Conservation (phyloP, 92 coral and sea anemone genomes). For the Siderastrea radians region DNA sequence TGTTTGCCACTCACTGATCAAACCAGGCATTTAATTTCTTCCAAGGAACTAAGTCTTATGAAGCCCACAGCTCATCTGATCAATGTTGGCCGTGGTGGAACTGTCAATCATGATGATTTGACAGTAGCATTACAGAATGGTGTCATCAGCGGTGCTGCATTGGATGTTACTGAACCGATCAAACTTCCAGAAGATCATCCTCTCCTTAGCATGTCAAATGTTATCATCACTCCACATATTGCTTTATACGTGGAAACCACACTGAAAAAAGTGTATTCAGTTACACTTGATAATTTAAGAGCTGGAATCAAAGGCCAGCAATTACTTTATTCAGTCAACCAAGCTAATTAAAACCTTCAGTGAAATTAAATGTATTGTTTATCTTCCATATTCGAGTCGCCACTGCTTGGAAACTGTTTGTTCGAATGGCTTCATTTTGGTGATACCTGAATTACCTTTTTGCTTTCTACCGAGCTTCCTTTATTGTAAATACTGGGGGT, state of each 20-base stretch:
- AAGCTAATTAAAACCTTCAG: background rate
- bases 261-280: constrained; percentile 14
- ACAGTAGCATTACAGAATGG: constrained; percentile 73
- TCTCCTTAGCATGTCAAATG: constrained; percentile 67
- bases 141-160: constrained; percentile 78
- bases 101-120: constrained; percentile 81
- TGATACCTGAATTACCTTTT: no score
- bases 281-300: constrained; percentile 45
- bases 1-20: constrained; percentile 63
- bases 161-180: constrained; percentile 70
- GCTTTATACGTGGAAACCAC: constrained; percentile 54
- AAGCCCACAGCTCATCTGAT: constrained; percentile 81
- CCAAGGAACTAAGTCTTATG: constrained; percentile 67
- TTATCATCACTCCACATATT: constrained; percentile 76
- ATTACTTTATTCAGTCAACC: constrained; percentile 40
- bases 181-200: constrained; percentile 84
- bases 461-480: no score
- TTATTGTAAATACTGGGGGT: no score
- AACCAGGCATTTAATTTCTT: constrained; percentile 73
- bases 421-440: no score
- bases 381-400: no score
- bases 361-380: no score
- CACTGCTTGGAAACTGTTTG: no score
- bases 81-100: constrained; percentile 79
- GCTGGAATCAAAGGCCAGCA: constrained; percentile 64